Conservation (phyloP, 2,113 vertebrate genomes). For the Promerops cafer region DNA sequence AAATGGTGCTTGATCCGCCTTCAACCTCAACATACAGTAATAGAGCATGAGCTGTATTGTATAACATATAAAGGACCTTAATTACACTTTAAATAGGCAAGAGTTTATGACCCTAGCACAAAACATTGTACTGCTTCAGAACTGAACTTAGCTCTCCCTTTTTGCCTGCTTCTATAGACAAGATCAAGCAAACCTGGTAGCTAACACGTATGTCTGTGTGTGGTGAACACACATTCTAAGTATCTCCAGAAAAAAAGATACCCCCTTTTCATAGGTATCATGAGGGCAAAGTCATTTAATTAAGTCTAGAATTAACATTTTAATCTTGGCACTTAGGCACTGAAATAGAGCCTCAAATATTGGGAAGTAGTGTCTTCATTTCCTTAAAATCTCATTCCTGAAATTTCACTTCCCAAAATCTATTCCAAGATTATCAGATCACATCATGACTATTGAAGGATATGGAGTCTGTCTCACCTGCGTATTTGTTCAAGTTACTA, state of each 20-base stretch:
- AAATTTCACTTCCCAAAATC: neutral
- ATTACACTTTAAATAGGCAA: neutral
- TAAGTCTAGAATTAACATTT: neutral
- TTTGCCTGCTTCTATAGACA: neutral
- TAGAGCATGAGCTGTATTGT: neutral
- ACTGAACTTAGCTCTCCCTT: neutral
- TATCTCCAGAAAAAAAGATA: neutral
- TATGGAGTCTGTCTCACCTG: neutral
- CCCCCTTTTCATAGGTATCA: rapidly evolving
- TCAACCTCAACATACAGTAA: neutral
- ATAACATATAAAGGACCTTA: neutral
- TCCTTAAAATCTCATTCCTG: neutral
- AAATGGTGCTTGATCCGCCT: neutral
- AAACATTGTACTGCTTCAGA: neutral
- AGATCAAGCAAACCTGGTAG: neutral
- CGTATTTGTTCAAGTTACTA: neutral
- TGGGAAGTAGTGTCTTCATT: neutral
- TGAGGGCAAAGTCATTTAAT: neutral
- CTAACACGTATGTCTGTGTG: neutral
- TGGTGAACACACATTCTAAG: neutral
- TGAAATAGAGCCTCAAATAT: neutral
- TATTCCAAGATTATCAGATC: neutral
- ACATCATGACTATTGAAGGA: neutral
- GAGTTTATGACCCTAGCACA: neutral
- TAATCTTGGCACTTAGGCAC: neutral